Base-by-base conservation (phyloP, 2,888 invertebrate genomes). In the Ctena decussata region DNA sequence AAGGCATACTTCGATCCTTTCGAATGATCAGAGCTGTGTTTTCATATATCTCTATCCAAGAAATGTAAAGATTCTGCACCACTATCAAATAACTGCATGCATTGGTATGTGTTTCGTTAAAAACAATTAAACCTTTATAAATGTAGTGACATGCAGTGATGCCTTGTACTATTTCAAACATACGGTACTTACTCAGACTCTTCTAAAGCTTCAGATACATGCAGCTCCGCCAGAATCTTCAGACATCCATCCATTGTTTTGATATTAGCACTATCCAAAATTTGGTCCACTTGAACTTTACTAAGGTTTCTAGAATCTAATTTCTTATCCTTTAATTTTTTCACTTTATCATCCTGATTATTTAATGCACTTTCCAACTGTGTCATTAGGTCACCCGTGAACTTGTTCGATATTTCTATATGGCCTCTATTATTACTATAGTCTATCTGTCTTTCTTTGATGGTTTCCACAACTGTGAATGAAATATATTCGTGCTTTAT, bases 151-250 rank as follows among this genome's bases (percentile, higher is more conserved):
- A n/a, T n/a, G n/a, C n/a, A n/a, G n/a, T n/a, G n/a, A n/a, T n/a
- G n/a, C n/a, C n/a, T n/a, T n/a, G n/a, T n/a, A n/a, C n/a, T n/a
- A n/a, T n/a, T n/a, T n/a, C n/a, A n/a, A n/a, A n/a, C n/a, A n/a
- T n/a, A 24, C 46, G 12, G 6, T 27, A 93, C 94, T 93, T 88
- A 95, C 95, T 95, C 95, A 15, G 95, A 95, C 60, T 94, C 95
- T 53, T 91, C 86, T n/a, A 93, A 76, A 0, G 89, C 88, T 30
- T 94, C 92, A 12, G 91, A 86, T 18, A 94, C 91, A 76, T 94
- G 92, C 49, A 95, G 87, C 57, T 94, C 90, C 6, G 93, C 92
- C 60, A 95, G 89, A 49, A 95, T 87, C 41, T 93, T 86, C 69
- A 94, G 80, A 89, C 95, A 95, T 35, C 93, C 93, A 80, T 94